Evolutionary conservation across 2,113 vertebrate genomes (phyloP).

Genomic region (Arizona elegans): DNA sequence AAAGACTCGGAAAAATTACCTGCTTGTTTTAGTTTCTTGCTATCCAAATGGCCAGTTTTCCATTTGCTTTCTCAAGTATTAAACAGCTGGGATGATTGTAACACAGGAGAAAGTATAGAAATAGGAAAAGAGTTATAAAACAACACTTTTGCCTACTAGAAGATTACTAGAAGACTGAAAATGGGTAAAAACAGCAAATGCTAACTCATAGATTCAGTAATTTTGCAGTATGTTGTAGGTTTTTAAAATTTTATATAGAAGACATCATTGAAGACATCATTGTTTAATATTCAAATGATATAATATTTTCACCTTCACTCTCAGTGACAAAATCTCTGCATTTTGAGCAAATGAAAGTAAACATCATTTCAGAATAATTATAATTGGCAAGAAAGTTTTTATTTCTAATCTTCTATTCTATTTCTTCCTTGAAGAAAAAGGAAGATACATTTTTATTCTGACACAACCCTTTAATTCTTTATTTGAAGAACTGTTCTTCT

Average conservation of each 20-base stretch:
- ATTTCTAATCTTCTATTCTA: background rate
- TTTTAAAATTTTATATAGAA: slow-evolving; percentile 15
- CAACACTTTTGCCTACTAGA: background rate
- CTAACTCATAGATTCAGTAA: background rate
- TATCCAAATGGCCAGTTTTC: background rate
- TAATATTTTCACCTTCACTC: background rate
- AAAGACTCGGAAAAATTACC: background rate
- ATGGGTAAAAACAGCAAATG: background rate
- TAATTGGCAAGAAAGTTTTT: background rate
- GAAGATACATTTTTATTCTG: background rate
- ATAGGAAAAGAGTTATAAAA: background rate
- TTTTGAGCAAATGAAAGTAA: background rate
- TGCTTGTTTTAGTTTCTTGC: background rate
- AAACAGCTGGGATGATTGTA: background rate
- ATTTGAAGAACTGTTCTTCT: background rate
- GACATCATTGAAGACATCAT: background rate
- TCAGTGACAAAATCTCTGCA: background rate
- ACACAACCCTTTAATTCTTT: background rate
- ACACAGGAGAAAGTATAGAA: background rate
- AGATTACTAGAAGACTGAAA: background rate
- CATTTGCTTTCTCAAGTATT: background rate
- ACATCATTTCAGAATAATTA: background rate
- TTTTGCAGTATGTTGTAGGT: background rate
- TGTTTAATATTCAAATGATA: background rate
- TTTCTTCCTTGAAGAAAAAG: background rate